Evolutionary conservation across 2,797 vertebrate species (phyloP), one percentile per base, ranked within the genome.

Genomic region (Caiman crocodilus): DNA sequence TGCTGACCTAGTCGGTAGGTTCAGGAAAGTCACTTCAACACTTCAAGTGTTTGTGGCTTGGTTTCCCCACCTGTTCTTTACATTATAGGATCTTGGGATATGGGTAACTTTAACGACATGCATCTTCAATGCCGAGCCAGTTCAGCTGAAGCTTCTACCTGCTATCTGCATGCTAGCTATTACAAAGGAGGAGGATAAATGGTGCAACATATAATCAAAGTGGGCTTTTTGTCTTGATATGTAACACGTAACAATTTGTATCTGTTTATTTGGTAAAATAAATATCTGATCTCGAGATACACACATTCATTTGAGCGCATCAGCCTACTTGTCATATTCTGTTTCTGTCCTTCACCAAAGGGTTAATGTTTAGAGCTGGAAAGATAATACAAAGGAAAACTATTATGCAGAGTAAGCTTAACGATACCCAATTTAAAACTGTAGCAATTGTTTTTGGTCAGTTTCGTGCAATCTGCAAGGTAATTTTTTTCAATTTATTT

Each of bases 401-500:
- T 92, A 86, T 97, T 97, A 97, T 94, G 77, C 2, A 61, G 88
- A 95, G 79, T 94, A 93, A 95, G 93, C 92, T 97, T 97, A 97
- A 97, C 1, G 81, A 94, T 96, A 95, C 14, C 5, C 85, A 97
- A 95, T 97, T 96, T 98, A 93, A 97, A 97, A 96, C 86, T 81
- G 93, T 91, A 93, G 83, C 35, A 73, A 97, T 98, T 97, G 95
- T 97, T 97, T 97, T 98, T 97, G 98, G 97, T 98, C 98, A 98
- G 96, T 98, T 98, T 97, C 95, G 98, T 97, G 97, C 97, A 98
- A 97, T 97, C 95, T 96, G 92, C 86, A 97, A 97, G 96, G 96
- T 97, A 98, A 98, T 98, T 98, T 98, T 98, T 98, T 98, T 97
- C 97, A 98, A 98, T 98, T 98, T 98, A 98, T 98, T 98, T 97